Evolutionary conservation across 1,140 invertebrate species (phyloP), one percentile per base, ranked within the genome.

Genomic region (Pararge aegeria): DNA sequence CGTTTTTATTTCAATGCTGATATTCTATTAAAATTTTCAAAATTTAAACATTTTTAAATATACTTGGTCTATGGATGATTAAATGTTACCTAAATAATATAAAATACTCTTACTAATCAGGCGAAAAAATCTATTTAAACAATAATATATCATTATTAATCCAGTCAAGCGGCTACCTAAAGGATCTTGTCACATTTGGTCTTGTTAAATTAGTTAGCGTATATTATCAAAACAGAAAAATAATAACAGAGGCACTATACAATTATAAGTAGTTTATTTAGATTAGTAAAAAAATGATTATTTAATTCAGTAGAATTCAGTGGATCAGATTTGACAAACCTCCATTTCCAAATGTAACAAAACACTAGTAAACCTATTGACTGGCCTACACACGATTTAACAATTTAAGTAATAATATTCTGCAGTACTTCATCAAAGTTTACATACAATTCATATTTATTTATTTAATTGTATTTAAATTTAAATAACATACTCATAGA

Each of bases 381-480:
- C 70, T 73, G 75, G 75, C 70, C 75, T 78, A 78, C 72, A 84
- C 78, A 86, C 78, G 77, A 86, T 79, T 84, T 82, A 88, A 86
- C 81, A 86, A 85, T 84, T 84, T 69, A 72, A 67, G 70, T 82
- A 70, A 76, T 82, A 77, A 70, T 81, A 85, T 77, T 75, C 77
- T 73, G 85, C 82, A 82, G 84, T 83, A 86, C 83, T 81, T 80
- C 73, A 80, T 87, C 73, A 83, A 85, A 84, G 78, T 81, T 87
- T 81, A 86, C 83, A 84, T 87, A 87, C 74, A 86, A 84, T 87
- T 76, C 77, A 80, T 83, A 79, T 79, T 83, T 80, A 83, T 85
- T 82, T 80, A 80, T 73, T 81, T 89, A 86, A 84, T 87, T 83
- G 84, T 87, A 87, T 87, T 87, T 87, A 80, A 84, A 83, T 87